Evolutionary conservation across 2,113 vertebrate genomes (phyloP).

Genomic region (Scortum barcoo): DNA sequence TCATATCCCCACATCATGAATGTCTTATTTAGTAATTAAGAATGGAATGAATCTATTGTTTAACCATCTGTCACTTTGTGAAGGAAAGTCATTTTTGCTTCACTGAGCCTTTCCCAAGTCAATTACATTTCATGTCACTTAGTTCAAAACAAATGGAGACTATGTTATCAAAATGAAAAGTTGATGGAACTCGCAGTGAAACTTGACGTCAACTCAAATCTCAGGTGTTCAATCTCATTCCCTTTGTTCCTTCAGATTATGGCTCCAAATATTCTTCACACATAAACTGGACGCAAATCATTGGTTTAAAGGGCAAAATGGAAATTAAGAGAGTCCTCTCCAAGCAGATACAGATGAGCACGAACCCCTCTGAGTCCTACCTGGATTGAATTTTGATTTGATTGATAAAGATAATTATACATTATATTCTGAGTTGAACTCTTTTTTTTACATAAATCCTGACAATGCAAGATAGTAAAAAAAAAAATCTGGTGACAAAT

Average conservation of each 20-base stretch:
- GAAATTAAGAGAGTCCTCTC: constrained; percentile 15
- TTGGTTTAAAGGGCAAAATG: constrained; percentile 42
- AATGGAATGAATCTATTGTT: constrained; percentile 14
- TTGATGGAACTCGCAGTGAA: background rate
- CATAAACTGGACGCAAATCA: constrained; percentile 10
- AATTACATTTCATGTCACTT: constrained; percentile 20
- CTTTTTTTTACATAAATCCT: too few species aligned
- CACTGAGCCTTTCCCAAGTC: background rate
- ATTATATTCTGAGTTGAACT: constrained; percentile 5
- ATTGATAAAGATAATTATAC: constrained; percentile 22
- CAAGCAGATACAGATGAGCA: constrained; percentile 20
- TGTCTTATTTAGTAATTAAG: background rate
- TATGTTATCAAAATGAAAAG: background rate
- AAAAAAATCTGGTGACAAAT: too few species aligned
- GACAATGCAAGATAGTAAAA: too few species aligned
- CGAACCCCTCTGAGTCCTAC: constrained; percentile 2
- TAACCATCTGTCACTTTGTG: constrained; percentile 4
- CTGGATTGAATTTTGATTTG: constrained; percentile 39
- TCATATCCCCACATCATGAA: background rate
- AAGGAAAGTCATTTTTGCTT: constrained; percentile 2
- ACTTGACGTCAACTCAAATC: background rate
- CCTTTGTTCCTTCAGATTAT: background rate
- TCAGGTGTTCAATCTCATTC: background rate
- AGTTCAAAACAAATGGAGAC: constrained; percentile 25
- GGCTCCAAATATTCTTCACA: constrained; percentile 1